These are phyloP conservation scores for Mus caroli DNA, from an alignment of 2,797 vertebrate genomes.

Conservation along the genomic window DNA sequence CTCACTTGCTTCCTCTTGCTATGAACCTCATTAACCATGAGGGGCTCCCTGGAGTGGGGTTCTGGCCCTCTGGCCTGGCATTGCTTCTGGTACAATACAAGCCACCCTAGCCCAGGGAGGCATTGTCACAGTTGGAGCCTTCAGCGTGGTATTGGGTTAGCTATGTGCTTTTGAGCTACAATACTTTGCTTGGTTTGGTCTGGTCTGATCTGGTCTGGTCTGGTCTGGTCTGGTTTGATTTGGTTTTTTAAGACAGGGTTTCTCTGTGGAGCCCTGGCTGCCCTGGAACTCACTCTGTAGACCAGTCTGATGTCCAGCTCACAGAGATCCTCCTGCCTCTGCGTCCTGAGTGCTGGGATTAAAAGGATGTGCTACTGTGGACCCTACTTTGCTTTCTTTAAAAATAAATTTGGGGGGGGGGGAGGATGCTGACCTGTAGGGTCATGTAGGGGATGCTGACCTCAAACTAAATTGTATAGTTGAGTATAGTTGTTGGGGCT, in stretches of 20 bases:
- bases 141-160: accelerated
- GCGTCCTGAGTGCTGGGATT: background rate
- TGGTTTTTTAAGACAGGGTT: background rate
- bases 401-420: background rate
- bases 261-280: background rate
- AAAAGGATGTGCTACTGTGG: background rate
- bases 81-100: accelerated
- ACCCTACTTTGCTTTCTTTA: background rate
- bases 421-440: too few relatives aligned
- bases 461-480: background rate
- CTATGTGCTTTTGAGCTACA: background rate
- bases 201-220: background rate
- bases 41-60: background rate
- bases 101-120: too few relatives aligned
- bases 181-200: background rate
- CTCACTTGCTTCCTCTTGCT: background rate
- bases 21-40: background rate
- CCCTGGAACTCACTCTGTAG: background rate
- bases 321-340: background rate
- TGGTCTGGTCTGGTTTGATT: too few relatives aligned
- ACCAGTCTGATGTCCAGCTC: background rate
- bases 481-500: too few relatives aligned
- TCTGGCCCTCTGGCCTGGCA: background rate
- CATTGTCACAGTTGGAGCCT: background rate
- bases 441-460: background rate